Evolutionary conservation across 2,888 invertebrate species (phyloP).

Genomic region (Tolmerus cingulatus): DNA sequence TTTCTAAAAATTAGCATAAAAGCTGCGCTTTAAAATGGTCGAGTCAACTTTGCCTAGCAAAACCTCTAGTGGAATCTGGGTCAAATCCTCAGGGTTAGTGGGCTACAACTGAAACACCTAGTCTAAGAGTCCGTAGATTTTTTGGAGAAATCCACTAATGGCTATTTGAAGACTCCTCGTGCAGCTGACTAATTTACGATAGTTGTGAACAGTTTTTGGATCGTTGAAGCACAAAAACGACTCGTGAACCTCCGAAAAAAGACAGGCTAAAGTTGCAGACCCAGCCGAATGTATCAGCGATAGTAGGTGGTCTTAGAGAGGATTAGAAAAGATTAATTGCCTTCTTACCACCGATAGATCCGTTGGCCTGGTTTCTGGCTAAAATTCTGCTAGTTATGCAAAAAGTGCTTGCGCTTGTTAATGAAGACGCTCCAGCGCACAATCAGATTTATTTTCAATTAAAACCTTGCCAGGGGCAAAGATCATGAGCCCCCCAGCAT

Average conservation of each 20-base stretch:
- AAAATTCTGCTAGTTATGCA: neutral
- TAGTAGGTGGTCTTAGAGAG: neutral
- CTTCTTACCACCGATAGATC: neutral
- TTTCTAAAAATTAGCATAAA: neutral
- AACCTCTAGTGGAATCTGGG: neutral
- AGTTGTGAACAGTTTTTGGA: neutral
- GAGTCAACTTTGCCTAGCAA: neutral
- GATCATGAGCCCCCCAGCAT: neutral
- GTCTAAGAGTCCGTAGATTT: neutral
- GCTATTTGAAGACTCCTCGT: neutral
- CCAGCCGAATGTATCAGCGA: neutral
- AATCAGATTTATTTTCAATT: constrained; percentile 27
- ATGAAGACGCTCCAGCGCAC: constrained; percentile 6
- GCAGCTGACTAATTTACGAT: neutral
- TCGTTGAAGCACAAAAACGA: neutral
- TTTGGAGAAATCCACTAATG: neutral
- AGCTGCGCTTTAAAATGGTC: neutral
- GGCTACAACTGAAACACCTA: neutral
- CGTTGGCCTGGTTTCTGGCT: neutral
- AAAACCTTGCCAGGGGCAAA: neutral
- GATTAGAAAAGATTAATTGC: constrained; percentile 16
- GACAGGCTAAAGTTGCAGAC: neutral
- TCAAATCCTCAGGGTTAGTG: neutral
- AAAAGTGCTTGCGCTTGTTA: neutral
- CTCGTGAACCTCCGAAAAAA: neutral